Conservation (phyloP, 2,888 invertebrate species). For the Hedya salicella region DNA sequence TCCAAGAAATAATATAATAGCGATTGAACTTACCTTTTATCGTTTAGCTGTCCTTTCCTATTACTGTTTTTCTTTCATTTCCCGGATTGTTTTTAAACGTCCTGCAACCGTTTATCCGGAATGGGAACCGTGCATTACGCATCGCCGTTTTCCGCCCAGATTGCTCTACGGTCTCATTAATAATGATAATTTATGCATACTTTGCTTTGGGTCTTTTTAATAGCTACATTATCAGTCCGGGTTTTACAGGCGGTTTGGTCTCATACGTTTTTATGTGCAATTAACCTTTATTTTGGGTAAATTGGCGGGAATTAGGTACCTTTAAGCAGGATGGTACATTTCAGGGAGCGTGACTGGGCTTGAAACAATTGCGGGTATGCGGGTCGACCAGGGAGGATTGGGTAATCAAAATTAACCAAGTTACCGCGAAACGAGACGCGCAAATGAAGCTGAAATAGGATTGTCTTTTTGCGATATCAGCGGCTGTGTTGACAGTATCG, state of each 20-base stretch:
- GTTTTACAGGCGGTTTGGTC: conserved; percentile 44
- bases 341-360: conserved; percentile 15
- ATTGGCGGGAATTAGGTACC: conserved; percentile 44
- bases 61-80: neutral
- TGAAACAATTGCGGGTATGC: conserved; percentile 27
- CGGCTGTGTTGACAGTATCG: neutral
- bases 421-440: conserved; percentile 16
- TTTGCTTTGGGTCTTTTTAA: conserved; percentile 45
- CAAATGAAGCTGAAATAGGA: conserved; percentile 21
- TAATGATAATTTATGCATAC: conserved; percentile 47
- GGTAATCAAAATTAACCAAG: conserved; percentile 38
- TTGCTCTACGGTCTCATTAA: conserved; percentile 31
- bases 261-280: conserved; percentile 45
- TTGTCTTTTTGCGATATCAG: conserved; percentile 9
- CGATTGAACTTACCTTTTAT: no score
- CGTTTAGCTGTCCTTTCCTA: no score
- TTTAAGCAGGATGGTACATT: conserved; percentile 23
- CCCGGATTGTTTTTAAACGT: neutral
- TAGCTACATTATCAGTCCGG: conserved; percentile 44
- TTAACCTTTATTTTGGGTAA: conserved; percentile 48
- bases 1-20: no score
- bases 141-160: conserved; percentile 13
- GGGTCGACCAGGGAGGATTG: conserved; percentile 30
- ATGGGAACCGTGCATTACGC: conserved; percentile 1
- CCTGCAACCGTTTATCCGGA: neutral